phyloP scores from a whole-genome alignment of 2,888 invertebrate genomes.

The Dasypogon diadema region DNA sequence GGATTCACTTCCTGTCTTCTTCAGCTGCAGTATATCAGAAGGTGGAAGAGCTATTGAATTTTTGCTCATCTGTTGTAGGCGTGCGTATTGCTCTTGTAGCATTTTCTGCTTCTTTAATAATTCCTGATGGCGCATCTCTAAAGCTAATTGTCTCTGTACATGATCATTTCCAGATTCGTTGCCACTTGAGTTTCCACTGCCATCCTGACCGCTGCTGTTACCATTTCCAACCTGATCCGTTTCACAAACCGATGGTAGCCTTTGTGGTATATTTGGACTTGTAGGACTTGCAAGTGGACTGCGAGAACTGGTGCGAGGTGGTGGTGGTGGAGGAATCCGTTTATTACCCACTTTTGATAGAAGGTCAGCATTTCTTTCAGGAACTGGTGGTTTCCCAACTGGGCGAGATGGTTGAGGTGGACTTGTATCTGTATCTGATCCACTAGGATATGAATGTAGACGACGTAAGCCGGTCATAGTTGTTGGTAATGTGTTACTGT shows the following conservation, averaged over 20 bases:
- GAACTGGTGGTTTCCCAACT: conserved; percentile 81
- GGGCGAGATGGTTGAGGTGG: conserved; percentile 78
- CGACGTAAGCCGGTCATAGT: conserved; percentile 75
- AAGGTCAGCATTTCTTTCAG: conserved; percentile 84
- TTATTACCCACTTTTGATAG: conserved; percentile 79
- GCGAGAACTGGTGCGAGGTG: conserved; percentile 90
- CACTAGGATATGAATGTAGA: conserved; percentile 87
- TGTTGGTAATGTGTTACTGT: conserved; percentile 55
- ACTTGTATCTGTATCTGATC: conserved; percentile 84
- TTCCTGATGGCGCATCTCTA: conserved; percentile 91
- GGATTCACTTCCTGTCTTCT: conserved; percentile 90
- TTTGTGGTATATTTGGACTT: conserved; percentile 76
- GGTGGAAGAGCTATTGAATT: conserved; percentile 77
- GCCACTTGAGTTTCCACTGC: conserved; percentile 76
- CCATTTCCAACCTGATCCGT: conserved; percentile 61
- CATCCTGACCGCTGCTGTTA: conserved; percentile 60
- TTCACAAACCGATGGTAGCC: conserved; percentile 68
- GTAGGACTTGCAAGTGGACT: conserved; percentile 89
- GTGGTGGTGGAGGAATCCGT: conserved; percentile 90
- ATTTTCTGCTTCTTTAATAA: conserved; percentile 88
- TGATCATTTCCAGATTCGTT: conserved; percentile 84
- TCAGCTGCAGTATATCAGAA: conserved; percentile 71
- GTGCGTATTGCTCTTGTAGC: conserved; percentile 90
- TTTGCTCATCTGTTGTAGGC: conserved; percentile 88
- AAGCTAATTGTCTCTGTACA: conserved; percentile 77